Conservation (phyloP, 2,797 vertebrate genomes). For the Delichon dasypus region DNA sequence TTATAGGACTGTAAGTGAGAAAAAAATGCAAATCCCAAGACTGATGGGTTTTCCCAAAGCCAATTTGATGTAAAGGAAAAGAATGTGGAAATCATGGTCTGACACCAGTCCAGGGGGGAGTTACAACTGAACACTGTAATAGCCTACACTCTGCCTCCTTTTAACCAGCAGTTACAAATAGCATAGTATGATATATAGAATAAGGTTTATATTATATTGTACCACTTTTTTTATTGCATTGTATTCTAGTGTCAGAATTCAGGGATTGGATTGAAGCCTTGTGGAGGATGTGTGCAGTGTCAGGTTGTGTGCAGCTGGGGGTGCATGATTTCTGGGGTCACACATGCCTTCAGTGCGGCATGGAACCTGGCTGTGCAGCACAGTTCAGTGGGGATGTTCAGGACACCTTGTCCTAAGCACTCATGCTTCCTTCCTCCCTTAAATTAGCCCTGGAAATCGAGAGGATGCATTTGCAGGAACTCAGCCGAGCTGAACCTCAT, state of each 20-base stretch:
- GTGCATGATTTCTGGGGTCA: not conserved
- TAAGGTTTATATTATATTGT: not conserved
- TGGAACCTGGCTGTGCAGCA: not conserved
- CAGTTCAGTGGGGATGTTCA: not conserved
- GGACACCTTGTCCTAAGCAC: not conserved
- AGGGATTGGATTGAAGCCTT: not conserved
- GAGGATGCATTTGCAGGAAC: not conserved
- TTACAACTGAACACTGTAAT: not conserved
- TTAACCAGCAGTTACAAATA: not conserved
- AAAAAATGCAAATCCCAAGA: slow-evolving; percentile 28
- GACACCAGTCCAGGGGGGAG: not conserved
- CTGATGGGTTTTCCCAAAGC: not conserved
- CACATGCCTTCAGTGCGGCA: not conserved
- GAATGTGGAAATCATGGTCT: not conserved
- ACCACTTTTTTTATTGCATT: not conserved
- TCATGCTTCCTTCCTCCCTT: not conserved
- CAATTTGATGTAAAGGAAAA: not conserved
- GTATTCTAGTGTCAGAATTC: not conserved
- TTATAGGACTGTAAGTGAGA: slow-evolving; percentile 29
- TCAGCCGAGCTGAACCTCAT: not conserved
- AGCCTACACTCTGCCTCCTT: not conserved
- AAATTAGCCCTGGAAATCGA: not conserved
- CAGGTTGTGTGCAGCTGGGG: not conserved
- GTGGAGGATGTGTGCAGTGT: not conserved
- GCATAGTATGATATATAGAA: not conserved